Evolutionary conservation across 1,140 invertebrate species (phyloP).

Genomic region (Diorhabda elongata): DNA sequence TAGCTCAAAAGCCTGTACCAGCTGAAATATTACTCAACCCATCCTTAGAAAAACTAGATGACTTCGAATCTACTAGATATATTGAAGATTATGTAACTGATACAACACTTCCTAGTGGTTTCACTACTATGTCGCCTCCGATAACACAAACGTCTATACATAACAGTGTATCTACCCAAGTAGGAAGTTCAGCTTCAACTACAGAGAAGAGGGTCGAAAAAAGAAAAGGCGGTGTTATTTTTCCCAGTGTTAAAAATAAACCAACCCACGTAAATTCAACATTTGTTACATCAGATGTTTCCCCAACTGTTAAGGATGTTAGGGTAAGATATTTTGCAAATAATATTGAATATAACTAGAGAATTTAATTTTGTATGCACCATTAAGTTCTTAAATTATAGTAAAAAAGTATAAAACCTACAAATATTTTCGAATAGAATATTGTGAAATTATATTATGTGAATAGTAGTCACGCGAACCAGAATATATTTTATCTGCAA

Average conservation of each 20-base stretch:
- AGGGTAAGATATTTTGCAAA: slow-evolving; percentile 59
- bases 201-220: slow-evolving; percentile 48
- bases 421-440: no score
- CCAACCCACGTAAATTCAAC: slow-evolving; percentile 77
- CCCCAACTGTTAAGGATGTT: slow-evolving; percentile 70
- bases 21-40: slow-evolving; percentile 68
- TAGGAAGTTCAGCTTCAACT: slow-evolving; percentile 45
- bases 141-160: slow-evolving; percentile 42
- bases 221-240: slow-evolving; percentile 77
- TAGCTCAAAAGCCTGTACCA: slow-evolving; percentile 67
- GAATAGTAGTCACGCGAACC: no score
- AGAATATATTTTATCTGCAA: no score
- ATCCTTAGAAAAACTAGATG: slow-evolving; percentile 69
- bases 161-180: slow-evolving; percentile 31
- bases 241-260: slow-evolving; percentile 87
- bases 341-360: no score
- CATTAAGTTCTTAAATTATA: no score
- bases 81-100: slow-evolving; percentile 36
- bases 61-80: slow-evolving; percentile 62
- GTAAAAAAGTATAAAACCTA: no score
- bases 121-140: slow-evolving; percentile 43
- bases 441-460: no score
- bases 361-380: no score
- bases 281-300: slow-evolving; percentile 67
- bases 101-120: slow-evolving; percentile 39